phyloP scores from a whole-genome alignment of 2,797 vertebrate species.

The Anas bernieri region DNA sequence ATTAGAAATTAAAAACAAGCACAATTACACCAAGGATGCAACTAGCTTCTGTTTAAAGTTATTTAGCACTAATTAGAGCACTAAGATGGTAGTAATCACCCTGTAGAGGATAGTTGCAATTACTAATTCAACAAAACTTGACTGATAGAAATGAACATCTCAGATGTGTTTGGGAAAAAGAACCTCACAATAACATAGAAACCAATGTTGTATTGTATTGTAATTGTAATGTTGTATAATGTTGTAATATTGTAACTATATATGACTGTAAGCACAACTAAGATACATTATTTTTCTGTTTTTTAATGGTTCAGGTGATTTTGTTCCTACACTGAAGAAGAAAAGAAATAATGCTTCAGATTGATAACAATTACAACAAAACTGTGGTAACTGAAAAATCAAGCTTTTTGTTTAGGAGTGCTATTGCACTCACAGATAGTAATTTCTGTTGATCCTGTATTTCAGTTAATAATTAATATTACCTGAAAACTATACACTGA shows the following conservation, averaged over 20 bases:
- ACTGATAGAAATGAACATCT: not conserved
- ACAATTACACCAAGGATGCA: not conserved
- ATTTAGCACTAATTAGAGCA: slow-evolving; percentile 22
- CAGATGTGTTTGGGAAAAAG: not conserved
- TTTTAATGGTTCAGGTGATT: not conserved
- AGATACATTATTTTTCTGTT: not conserved
- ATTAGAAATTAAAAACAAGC: not conserved
- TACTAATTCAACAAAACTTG: slow-evolving; percentile 19
- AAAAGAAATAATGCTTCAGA: not conserved
- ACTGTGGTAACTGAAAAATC: not conserved
- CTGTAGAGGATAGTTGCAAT: not conserved
- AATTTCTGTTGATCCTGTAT: not conserved
- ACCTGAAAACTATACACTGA: not conserved
- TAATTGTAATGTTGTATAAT: no score
- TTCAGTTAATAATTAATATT: not conserved
- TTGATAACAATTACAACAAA: not conserved
- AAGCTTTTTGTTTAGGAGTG: not conserved
- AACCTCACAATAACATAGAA: not conserved
- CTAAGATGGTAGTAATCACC: not conserved
- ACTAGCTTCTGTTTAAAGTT: slow-evolving; percentile 6
- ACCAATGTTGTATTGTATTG: not conserved
- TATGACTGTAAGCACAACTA: not conserved
- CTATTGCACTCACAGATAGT: not conserved
- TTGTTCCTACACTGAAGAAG: not conserved
- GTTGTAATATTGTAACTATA: not conserved